Percentiles rank a stretch among this genome's conserved stretches.
Conservation (phyloP, 35 echinoderm and acorn worm genomes). For the Patiria miniata region DNA sequence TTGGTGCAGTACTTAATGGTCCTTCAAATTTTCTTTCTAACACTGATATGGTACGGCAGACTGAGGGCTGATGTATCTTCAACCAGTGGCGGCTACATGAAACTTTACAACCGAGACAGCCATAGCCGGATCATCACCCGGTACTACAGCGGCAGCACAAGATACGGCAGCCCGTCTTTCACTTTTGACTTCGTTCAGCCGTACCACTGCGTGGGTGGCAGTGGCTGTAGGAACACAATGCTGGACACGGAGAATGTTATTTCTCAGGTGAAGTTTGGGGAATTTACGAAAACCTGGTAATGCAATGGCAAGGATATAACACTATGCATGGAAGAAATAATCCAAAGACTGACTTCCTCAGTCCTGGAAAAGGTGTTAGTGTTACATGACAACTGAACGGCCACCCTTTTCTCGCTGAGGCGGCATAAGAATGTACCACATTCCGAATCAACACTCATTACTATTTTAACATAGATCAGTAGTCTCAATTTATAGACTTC, state of each 20-base stretch:
- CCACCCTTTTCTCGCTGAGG: too few relatives aligned
- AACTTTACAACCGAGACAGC: background rate
- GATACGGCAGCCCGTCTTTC: background rate
- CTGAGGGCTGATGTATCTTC: background rate
- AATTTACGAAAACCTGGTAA: background rate
- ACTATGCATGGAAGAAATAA: background rate
- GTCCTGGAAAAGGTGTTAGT: background rate
- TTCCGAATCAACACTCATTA: too few relatives aligned
- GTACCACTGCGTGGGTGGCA: slow-evolving; percentile 3
- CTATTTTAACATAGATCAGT: too few relatives aligned
- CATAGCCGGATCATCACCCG: background rate
- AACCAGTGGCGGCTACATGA: slow-evolving; percentile 24
- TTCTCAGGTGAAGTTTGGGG: background rate
- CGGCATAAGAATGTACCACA: too few relatives aligned
- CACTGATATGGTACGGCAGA: background rate
- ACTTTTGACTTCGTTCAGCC: slow-evolving; percentile 5
- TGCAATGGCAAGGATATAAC: background rate
- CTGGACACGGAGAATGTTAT: background rate
- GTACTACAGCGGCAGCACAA: background rate
- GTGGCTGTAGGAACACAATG: background rate
- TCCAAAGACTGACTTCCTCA: background rate
- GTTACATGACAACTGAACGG: too few relatives aligned
- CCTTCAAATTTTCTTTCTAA: background rate
- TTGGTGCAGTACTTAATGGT: too few relatives aligned
- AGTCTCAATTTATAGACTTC: too few relatives aligned